Evolutionary conservation across 2,113 vertebrate genomes (phyloP), one percentile per base, ranked within the genome.

Genomic region (Cottus gobio): DNA sequence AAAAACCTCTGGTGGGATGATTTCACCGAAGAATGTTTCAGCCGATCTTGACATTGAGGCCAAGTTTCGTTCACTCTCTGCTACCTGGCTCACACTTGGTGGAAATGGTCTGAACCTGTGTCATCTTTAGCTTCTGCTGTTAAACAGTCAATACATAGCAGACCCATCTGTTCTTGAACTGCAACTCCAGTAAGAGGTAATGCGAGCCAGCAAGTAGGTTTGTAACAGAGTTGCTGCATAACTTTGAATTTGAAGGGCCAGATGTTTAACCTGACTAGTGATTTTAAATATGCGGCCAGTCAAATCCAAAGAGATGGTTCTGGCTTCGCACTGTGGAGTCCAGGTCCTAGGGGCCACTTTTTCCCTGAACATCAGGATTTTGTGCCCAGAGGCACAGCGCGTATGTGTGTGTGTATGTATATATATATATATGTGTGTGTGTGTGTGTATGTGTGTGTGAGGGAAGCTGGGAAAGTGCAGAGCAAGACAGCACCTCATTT

Each of bases 401-500:
- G 56, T 61, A 24, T 58, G 37, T 61, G 50, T 65, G 67, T 46
- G 58, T 44, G 68, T 71, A 52, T 52, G 54, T 42, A 11, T 42
- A 11, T 42, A 11, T 42, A 11, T 13, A 3, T 42, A 3, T 42
- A 3, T 60, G 58, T 42, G 62, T 71, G 52, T 54, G 44, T 74
- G 74, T 46, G 78, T 60, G 78, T 60, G 68, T n/a, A 39, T 36
- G 67, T 57, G 87, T 24, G 73, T 20, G 72, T 22, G 65, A 22
- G 75, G 13, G 50, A 74, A 79, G 73, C 79, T 85, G 74, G 82
- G 75, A 83, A 88, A 89, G 79, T 57, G 80, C 39, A n/a, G 42
- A 54, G 77, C 75, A 75, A 78, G 88, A 89, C 87, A 81, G 82
- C 85, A 82, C 68, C 88, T 93, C 87, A 92, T 94, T 95, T 91